phyloP scores from a whole-genome alignment of 2,888 invertebrate species.

The Drosophila colorata region DNA sequence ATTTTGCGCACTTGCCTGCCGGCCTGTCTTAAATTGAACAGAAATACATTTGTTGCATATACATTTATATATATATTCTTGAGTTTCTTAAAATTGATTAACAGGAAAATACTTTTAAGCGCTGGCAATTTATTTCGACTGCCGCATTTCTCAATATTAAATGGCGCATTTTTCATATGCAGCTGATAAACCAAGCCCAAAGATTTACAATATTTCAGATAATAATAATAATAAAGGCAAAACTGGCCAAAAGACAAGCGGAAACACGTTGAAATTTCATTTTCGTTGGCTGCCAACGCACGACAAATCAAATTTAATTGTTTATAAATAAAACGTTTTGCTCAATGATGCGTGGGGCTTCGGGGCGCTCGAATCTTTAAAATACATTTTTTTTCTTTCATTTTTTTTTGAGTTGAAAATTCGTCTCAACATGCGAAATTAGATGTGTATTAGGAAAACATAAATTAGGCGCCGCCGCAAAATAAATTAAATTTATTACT shows the following conservation, averaged over 20 bases:
- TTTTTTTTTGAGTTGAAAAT: conserved; percentile 16
- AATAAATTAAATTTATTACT: conserved; percentile 72
- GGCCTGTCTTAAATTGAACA: conserved; percentile 41
- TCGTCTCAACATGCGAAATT: conserved; percentile 65
- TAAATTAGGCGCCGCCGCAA: conserved; percentile 67
- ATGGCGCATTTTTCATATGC: conserved; percentile 51
- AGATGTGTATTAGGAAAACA: conserved; percentile 75
- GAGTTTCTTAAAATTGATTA: conserved; percentile 59
- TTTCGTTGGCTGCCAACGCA: conserved; percentile 50
- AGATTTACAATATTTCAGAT: conserved; percentile 4
- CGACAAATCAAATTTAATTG: conserved; percentile 82
- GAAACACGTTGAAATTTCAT: conserved; percentile 52
- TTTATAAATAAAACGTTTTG: conserved; percentile 81
- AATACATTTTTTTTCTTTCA: conserved; percentile 15
- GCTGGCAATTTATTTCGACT: conserved; percentile 55
- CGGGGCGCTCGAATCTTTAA: conserved; percentile 6
- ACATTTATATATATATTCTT: conserved; percentile 1
- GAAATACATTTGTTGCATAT: conserved; percentile 31
- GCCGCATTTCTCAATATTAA: conserved; percentile 77
- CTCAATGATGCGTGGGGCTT: conserved; percentile 60
- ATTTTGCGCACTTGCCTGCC: conserved; percentile 20
- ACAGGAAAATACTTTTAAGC: conserved; percentile 78
- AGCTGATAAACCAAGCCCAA: conserved; percentile 25
- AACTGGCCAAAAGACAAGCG: conserved; percentile 32
- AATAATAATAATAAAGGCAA: conserved; percentile 4